phyloP scores from a whole-genome alignment of 2,888 invertebrate genomes.

The Cheilosia vernalis region DNA sequence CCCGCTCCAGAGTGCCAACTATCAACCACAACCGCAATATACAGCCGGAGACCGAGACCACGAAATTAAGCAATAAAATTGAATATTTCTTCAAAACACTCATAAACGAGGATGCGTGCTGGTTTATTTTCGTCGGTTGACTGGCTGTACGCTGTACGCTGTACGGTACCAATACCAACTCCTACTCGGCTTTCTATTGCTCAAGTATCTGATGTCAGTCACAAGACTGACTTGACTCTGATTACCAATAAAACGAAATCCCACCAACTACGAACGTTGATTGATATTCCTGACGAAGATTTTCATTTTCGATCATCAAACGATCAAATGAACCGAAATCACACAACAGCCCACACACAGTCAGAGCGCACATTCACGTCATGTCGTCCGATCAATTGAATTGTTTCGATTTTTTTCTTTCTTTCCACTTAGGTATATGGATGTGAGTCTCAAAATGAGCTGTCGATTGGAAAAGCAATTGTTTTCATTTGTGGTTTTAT shows the following conservation, averaged over 20 bases:
- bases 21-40: neutral
- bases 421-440: conserved; percentile 9
- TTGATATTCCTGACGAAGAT: conserved; percentile 72
- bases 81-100: conserved; percentile 67
- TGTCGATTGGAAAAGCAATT: conserved; percentile 48
- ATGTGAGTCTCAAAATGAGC: conserved; percentile 44
- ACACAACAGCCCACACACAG: conserved; percentile 61
- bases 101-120: conserved; percentile 54
- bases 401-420: conserved; percentile 56
- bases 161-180: conserved; percentile 1
- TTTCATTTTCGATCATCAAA: conserved; percentile 61
- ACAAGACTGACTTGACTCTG: conserved; percentile 55
- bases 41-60: conserved; percentile 16
- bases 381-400: conserved; percentile 72
- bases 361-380: conserved; percentile 61
- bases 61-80: conserved; percentile 72
- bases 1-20: conserved; percentile 15
- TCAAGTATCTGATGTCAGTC: conserved; percentile 58
- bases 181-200: conserved; percentile 63
- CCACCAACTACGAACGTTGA: conserved; percentile 73
- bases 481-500: neutral
- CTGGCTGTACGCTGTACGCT: neutral
- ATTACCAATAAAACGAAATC: conserved; percentile 53
- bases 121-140: neutral
- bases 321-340: conserved; percentile 74